A percentile compares a stretch with the other conserved stretches of the same genome.
phyloP scores from a whole-genome alignment of 1,140 invertebrate genomes.

The Subanguina moxae region DNA sequence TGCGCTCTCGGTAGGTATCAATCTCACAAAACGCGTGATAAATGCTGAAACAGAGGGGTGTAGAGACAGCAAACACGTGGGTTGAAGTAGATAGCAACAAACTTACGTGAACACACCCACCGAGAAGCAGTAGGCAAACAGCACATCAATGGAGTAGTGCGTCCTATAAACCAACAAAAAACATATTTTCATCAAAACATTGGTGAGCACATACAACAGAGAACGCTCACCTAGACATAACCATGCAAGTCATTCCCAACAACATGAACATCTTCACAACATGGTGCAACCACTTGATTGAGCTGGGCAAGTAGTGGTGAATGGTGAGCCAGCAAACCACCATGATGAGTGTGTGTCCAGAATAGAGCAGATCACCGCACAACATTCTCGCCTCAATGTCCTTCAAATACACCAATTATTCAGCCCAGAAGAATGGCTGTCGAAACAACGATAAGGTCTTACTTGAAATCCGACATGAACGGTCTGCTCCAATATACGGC shows the following conservation, averaged over 20 bases:
- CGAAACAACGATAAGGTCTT: no score
- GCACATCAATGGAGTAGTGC: slow-evolving; percentile 41
- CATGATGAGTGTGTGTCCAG: slow-evolving; percentile 56
- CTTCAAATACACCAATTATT: no score
- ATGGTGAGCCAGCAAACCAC: slow-evolving; percentile 44
- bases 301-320: slow-evolving; percentile 39
- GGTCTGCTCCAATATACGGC: slow-evolving; percentile 32
- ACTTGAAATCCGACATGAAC: slow-evolving; percentile 42
- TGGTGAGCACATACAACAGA: no score
- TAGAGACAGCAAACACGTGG: not conserved
- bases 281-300: slow-evolving; percentile 24
- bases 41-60: slow-evolving; percentile 34
- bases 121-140: slow-evolving; percentile 51
- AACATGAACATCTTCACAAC: slow-evolving; percentile 22
- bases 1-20: slow-evolving; percentile 47
- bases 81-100: slow-evolving; percentile 5
- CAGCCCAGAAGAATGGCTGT: no score
- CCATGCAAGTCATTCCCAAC: slow-evolving; percentile 39
- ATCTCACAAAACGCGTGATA: slow-evolving; percentile 57
- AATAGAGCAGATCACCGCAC: slow-evolving; percentile 55
- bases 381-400: slow-evolving; percentile 51
- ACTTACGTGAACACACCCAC: slow-evolving; percentile 49
- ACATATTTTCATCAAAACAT: not conserved
- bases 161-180: slow-evolving; percentile 18
- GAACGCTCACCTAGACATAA: slow-evolving; percentile 14